These are phyloP conservation scores for Dasyornis broadbenti DNA, from an alignment of 2,113 vertebrate genomes.

Conservation along the genomic window DNA sequence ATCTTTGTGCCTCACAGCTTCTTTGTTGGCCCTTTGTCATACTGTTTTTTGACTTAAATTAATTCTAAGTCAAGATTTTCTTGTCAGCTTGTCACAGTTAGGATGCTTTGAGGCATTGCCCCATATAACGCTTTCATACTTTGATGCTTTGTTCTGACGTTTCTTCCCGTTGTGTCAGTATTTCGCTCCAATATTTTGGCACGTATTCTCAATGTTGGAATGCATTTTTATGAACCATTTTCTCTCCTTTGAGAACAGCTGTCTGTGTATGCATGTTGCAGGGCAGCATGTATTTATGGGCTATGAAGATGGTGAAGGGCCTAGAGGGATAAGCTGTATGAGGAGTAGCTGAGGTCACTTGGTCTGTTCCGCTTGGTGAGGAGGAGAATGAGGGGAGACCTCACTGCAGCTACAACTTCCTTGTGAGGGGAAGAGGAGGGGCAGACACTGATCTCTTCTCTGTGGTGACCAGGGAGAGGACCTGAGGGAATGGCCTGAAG, in stretches of 20 bases:
- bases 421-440: rapidly evolving
- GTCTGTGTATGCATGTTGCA: rapidly evolving
- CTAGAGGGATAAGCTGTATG: rapidly evolving
- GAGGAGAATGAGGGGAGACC: not conserved
- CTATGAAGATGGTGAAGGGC: rapidly evolving
- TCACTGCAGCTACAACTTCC: not conserved
- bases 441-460: not conserved
- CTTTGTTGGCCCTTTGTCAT: not conserved
- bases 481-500: rapidly evolving
- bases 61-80: not conserved
- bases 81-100: not conserved
- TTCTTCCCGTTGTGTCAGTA: not conserved
- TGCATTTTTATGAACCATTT: not conserved
- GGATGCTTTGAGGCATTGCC: not conserved
- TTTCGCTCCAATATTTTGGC: not conserved
- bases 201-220: not conserved
- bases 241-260: not conserved
- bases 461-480: no score
- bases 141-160: not conserved
- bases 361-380: not conserved
- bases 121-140: not conserved
- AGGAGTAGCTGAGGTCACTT: not conserved
- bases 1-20: not conserved
- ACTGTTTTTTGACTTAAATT: not conserved
- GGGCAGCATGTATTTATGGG: not conserved